phyloP scores from a whole-genome alignment of 2,113 vertebrate species.

The Bothrops jararaca region DNA sequence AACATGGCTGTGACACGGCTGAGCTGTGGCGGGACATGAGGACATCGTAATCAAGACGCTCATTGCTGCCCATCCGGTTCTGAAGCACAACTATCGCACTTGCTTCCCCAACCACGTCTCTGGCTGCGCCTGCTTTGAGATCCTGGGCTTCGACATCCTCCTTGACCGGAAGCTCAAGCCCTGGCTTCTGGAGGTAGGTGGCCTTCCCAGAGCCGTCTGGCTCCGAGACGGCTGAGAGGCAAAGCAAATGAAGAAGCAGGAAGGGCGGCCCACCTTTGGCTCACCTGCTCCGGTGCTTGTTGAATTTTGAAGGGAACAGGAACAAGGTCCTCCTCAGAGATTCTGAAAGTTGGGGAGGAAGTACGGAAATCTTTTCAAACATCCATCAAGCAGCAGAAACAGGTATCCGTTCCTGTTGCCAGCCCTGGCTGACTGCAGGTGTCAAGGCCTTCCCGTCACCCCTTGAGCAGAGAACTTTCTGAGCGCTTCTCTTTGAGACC shows the following conservation, averaged over 20 bases:
- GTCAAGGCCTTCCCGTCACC: neutral
- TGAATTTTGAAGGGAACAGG: neutral
- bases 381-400: neutral
- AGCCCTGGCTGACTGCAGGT: neutral
- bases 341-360: neutral
- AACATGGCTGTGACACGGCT: slow-evolving; percentile 56
- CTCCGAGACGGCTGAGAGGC: neutral
- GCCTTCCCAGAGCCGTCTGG: neutral
- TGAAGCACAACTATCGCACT: slow-evolving; percentile 77
- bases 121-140: slow-evolving; percentile 76
- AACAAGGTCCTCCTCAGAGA: neutral
- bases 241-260: neutral
- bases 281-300: neutral
- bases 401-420: neutral
- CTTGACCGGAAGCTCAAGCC: slow-evolving; percentile 76
- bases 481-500: neutral
- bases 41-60: slow-evolving; percentile 77
- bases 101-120: slow-evolving; percentile 69
- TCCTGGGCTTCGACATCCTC: slow-evolving; percentile 78
- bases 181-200: slow-evolving; percentile 78
- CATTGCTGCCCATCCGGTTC: slow-evolving; percentile 72
- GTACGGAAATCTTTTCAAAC: too few relatives aligned
- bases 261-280: neutral
- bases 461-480: neutral
- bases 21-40: slow-evolving; percentile 73